Evolutionary conservation across 37 sponge, comb jelly and placozoan species (phyloP), one percentile per base, ranked within the genome.

Genomic region (Cliona cf. orientalis): DNA sequence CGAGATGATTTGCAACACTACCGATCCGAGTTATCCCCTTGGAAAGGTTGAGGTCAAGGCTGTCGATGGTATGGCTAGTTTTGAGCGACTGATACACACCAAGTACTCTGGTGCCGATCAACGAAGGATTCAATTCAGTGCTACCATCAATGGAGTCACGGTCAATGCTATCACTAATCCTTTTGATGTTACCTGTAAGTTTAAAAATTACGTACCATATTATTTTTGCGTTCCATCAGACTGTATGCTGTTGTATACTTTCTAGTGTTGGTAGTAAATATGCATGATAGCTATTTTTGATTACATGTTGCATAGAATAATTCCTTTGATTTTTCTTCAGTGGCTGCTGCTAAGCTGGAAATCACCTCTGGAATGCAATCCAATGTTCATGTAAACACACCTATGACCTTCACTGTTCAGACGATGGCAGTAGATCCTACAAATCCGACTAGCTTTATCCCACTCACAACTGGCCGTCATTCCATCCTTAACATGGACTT

Each of bases 51-150:
- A 69, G 35, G 74, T 49, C 36, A 70, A 35, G 4, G 70, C 89
- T 0, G 45, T 39, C 5, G 72, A 88, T 76, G 89, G 89, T 58
- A 79, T 76, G 61, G 89, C 82, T 12, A 53, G 58, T 5, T 88
- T 88, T 58, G 44, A 46, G 41, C 66, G 76, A 3, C 60, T 88
- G 35, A 40, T 88, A 41, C 82, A 88, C 78, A 87, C 87, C 26
- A 66, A 0, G 19, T 31, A 38, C 5, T 69, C 80, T 28, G 45
- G 53, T 44, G n/a, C n/a, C n/a, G 62, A 9, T 28, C 37, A 37
- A 19, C 44, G 87, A 37, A 57, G 66, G 45, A 31, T 80, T 1
- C 31, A 31, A 36, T 80, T 87, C 75, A 49, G 21, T 63, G 80
- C 80, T 0, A 62, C 53, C 7, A 67, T 66, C 59, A 37, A 72